phyloP scores from a whole-genome alignment of 2,888 invertebrate genomes.

The Drosophila meridionalis region DNA sequence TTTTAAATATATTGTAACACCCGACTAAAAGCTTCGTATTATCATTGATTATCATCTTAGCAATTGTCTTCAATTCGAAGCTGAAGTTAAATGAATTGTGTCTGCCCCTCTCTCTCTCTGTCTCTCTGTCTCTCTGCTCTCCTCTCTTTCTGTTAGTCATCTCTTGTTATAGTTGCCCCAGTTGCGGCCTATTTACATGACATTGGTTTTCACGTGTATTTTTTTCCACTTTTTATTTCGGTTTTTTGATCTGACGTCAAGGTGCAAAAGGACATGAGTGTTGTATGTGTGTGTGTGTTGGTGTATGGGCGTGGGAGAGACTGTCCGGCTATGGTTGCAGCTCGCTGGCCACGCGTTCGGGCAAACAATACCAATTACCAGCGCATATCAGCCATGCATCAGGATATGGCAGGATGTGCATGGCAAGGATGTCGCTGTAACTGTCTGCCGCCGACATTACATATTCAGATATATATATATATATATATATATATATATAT shows the following conservation, averaged over 20 bases:
- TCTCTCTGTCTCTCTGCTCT: background rate
- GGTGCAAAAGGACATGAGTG: slow-evolving; percentile 45
- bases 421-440: slow-evolving; percentile 30
- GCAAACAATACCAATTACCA: slow-evolving; percentile 78
- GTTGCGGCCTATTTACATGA: slow-evolving; percentile 44
- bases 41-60: background rate
- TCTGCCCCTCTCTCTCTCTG: background rate
- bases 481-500: slow-evolving; percentile 17
- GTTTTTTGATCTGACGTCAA: slow-evolving; percentile 36
- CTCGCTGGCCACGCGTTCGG: slow-evolving; percentile 59
- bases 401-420: slow-evolving; percentile 57
- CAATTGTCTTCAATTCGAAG: slow-evolving; percentile 1
- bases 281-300: slow-evolving; percentile 19
- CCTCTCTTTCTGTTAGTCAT: background rate
- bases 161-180: slow-evolving; percentile 16
- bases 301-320: slow-evolving; percentile 23
- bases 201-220: slow-evolving; percentile 48
- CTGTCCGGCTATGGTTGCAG: slow-evolving; percentile 17
- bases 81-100: slow-evolving; percentile 58
- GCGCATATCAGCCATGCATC: slow-evolving; percentile 61
- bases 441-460: slow-evolving; percentile 44
- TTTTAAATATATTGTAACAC: too few relatives aligned
- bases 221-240: background rate
- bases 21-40: too few relatives aligned
- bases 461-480: slow-evolving; percentile 23